Conservation (phyloP, 2,113 vertebrate genomes). For the Pagrus major region DNA sequence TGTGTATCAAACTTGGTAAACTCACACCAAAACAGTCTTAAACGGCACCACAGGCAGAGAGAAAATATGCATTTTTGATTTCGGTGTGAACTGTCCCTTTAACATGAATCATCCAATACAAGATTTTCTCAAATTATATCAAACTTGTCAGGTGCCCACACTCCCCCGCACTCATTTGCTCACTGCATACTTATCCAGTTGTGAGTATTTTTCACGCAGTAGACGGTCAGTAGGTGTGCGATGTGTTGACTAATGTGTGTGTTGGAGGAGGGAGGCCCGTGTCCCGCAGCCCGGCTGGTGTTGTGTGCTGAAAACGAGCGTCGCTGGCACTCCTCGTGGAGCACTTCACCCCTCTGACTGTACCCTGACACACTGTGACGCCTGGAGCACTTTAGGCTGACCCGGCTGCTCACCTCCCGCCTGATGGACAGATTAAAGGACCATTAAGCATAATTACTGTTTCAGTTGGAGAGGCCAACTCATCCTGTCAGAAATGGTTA, state of each 20-base stretch:
- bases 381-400: conserved; percentile 82
- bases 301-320: conserved; percentile 50
- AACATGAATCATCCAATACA: conserved; percentile 29
- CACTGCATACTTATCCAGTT: conserved; percentile 12
- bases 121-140: conserved; percentile 46
- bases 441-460: conserved; percentile 87
- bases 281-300: conserved; percentile 46
- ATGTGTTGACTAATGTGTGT: conserved; percentile 51
- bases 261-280: conserved; percentile 33
- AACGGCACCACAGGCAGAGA: no score
- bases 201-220: conserved; percentile 49
- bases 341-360: conserved; percentile 71
- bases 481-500: conserved; percentile 80
- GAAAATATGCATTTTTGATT: no score
- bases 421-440: conserved; percentile 85
- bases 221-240: conserved; percentile 40
- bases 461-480: conserved; percentile 81
- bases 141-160: conserved; percentile 43
- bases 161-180: conserved; percentile 24
- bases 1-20: no score
- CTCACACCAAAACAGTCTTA: no score
- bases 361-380: conserved; percentile 73
- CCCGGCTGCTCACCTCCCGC: conserved; percentile 78
- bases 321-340: conserved; percentile 57
- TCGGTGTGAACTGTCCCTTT: no score